Conservation (phyloP, 2,888 invertebrate genomes). For the Cryptosula pallasiana region DNA sequence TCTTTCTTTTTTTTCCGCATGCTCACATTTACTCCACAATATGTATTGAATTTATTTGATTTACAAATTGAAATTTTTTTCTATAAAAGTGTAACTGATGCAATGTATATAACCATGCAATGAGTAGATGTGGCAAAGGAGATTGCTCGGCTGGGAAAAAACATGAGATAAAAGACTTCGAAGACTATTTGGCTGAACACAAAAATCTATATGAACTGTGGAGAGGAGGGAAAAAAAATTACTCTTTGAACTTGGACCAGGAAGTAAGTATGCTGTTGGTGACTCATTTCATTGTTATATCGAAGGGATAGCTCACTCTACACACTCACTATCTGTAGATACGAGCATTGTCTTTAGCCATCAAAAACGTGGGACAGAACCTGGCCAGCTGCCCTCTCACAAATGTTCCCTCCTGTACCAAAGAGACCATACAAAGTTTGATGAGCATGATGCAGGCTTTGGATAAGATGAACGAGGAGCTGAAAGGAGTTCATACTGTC, state of each 20-base stretch:
- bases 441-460: background rate
- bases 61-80: no score
- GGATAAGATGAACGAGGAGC: background rate
- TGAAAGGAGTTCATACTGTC: background rate
- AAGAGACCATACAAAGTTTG: background rate
- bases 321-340: no score
- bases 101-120: no score
- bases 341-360: background rate
- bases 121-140: conserved; percentile 3
- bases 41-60: no score
- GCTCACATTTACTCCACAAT: no score
- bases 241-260: background rate
- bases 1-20: no score
- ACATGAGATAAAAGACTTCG: background rate
- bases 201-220: conserved; percentile 2
- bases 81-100: no score
- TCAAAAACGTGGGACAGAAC: background rate
- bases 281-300: no score
- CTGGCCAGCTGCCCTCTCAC: background rate
- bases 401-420: background rate
- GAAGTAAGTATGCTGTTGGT: no score
- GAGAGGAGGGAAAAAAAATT: background rate
- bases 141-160: background rate
- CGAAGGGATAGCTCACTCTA: no score
- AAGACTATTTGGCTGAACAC: background rate